These are phyloP conservation scores for Artibeus lituratus DNA, from an alignment of 2,797 vertebrate genomes.

Conservation along the genomic window DNA sequence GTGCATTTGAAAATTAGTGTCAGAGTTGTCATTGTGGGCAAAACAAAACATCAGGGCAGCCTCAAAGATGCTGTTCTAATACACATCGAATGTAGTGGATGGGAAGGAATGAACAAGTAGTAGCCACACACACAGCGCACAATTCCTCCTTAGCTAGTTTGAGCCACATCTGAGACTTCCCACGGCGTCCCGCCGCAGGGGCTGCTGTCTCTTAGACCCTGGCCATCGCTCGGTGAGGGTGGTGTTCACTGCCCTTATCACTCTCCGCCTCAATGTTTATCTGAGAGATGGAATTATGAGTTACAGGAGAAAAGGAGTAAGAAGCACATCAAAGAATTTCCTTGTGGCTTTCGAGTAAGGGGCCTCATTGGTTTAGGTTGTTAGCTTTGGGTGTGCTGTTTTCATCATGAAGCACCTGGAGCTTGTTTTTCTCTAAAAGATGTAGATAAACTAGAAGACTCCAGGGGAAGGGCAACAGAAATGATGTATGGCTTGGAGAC, in stretches of 20 bases:
- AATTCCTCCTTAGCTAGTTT: background rate
- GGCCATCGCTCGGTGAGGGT: background rate
- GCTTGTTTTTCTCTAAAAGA: constrained; percentile 78
- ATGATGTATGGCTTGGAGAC: constrained; percentile 80
- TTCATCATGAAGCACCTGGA: constrained; percentile 76
- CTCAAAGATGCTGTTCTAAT: background rate
- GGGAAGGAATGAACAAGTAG: background rate
- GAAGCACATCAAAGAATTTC: constrained; percentile 60
- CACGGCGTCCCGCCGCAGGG: background rate
- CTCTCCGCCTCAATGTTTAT: background rate
- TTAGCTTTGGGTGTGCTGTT: constrained; percentile 43
- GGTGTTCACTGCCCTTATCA: background rate
- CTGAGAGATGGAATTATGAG: constrained; percentile 57
- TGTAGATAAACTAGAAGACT: constrained; percentile 83
- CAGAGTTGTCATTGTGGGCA: background rate
- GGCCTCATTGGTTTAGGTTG: constrained; percentile 28
- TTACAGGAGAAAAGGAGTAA: constrained; percentile 54
- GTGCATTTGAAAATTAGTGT: background rate
- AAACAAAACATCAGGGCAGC: background rate
- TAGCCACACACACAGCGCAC: fast-evolving
- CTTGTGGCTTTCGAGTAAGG: constrained; percentile 39
- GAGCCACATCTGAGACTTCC: background rate
- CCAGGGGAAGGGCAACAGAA: constrained; percentile 80
- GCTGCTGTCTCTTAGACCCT: background rate
- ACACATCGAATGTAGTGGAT: background rate